Evolutionary conservation across 2,888 invertebrate species (phyloP).

Genomic region (Tetragonisca angustula): DNA sequence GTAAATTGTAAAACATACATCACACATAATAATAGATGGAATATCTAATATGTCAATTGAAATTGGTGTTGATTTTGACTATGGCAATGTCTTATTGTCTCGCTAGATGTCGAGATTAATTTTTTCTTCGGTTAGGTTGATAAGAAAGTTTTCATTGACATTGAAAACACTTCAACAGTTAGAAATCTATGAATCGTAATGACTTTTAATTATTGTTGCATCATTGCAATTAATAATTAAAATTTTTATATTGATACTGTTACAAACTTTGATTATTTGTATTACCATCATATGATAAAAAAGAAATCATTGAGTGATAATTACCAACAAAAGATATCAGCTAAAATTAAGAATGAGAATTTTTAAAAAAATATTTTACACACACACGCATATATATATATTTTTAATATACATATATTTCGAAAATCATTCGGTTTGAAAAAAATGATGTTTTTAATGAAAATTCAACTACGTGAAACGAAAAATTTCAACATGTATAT

Average conservation of each 20-base stretch:
- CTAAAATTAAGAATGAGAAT: too few species aligned
- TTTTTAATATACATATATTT: too few species aligned
- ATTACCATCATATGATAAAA: background rate
- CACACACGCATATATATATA: too few species aligned
- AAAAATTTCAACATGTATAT: background rate
- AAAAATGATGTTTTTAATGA: background rate
- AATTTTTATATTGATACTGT: background rate
- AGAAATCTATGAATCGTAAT: background rate
- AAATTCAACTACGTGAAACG: background rate
- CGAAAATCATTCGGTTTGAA: background rate
- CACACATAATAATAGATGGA: slow-evolving; percentile 29
- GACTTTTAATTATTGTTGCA: background rate
- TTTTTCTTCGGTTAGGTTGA: background rate
- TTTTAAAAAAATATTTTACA: too few species aligned
- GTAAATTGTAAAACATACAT: slow-evolving; percentile 29
- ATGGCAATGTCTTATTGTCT: background rate
- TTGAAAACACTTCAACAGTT: background rate
- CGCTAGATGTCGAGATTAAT: slow-evolving; percentile 24
- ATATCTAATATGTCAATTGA: slow-evolving; percentile 3
- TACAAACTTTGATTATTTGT: background rate
- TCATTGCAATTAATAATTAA: background rate
- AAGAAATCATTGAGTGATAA: background rate
- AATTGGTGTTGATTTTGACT: background rate
- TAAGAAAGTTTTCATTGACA: background rate
- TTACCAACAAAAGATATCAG: background rate